Base-by-base conservation (phyloP, 2,888 invertebrate species). In the Heliconius cydno region DNA sequence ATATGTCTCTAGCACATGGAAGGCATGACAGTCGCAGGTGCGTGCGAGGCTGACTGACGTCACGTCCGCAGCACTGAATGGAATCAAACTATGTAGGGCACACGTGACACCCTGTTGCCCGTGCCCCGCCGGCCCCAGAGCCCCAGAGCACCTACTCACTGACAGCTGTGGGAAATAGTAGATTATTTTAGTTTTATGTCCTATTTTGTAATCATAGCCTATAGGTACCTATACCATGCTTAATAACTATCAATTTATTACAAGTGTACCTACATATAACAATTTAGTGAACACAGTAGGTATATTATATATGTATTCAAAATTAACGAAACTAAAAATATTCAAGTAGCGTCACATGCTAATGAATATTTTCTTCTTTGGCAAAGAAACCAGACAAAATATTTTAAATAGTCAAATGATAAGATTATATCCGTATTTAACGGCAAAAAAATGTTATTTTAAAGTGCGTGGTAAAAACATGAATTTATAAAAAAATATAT, bases 81-180 rank as follows among this genome's bases (percentile, higher is more conserved):
- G 90, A 88, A 89, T 88, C 88, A 86, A 89, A 88, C 88, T 91
- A 93, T 94, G 92, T 93, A 92, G 93, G 93, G 89, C 94, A 94
- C 94, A 94, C 94, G 94, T 94, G 94, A 92, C 92, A 87, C 86
- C 85, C 84, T 22, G 65, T 63, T 75, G 84, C 87, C 85, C 86
- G 84, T 86, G 80, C 82, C 81, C 80, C 82, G 80, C 83, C 80
- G 80, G 82, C 81, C 75, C 34, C 34, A 34, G 7, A 34, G 34
- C 34, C 82, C 73, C 81, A 75, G 77, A 82, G 85, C 82, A 83
- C 79, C 91, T 93, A 93, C 94, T 94, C 92, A 91, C 92, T 90
- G 90, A 92, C 92, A 91, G 92, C 91, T 93, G 94, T 92, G 92
- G 92, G 92, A 94, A 94, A 92, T 90, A 92, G 89, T 90, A 89